phyloP scores from a whole-genome alignment of 2,888 invertebrate species.

The Charanyca ferruginea region DNA sequence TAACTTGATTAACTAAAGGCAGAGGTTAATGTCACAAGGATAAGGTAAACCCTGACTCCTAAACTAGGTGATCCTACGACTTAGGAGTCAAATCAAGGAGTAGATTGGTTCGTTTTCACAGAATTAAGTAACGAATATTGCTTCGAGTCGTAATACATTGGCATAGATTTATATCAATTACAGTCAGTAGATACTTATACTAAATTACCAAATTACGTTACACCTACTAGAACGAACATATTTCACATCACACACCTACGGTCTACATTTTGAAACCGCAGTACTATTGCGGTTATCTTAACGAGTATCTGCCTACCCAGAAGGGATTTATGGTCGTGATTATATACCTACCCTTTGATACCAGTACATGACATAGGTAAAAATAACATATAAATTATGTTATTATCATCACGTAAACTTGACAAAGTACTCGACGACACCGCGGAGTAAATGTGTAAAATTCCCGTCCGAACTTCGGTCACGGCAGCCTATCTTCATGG shows the following conservation, averaged over 20 bases:
- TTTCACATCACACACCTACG: constrained; percentile 47
- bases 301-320: constrained; percentile 50
- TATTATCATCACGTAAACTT: background rate
- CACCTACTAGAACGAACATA: constrained; percentile 33
- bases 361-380: background rate
- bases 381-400: background rate
- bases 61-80: too few species aligned
- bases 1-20: too few species aligned
- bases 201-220: constrained; percentile 34
- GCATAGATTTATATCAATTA: constrained; percentile 6
- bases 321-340: constrained; percentile 50
- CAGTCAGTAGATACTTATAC: constrained; percentile 10
- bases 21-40: too few species aligned
- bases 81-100: too few species aligned
- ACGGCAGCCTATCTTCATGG: too few species aligned
- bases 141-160: constrained; percentile 5
- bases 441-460: too few species aligned
- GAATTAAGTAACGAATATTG: background rate
- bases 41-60: too few species aligned
- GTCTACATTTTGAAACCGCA: constrained; percentile 42
- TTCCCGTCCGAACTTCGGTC: too few species aligned
- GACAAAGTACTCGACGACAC: background rate
- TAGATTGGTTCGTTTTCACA: too few species aligned
- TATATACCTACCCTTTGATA: constrained; percentile 8
- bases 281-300: constrained; percentile 49